phyloP scores from a whole-genome alignment of 2,888 invertebrate genomes.

The Sabellastarte sp. region DNA sequence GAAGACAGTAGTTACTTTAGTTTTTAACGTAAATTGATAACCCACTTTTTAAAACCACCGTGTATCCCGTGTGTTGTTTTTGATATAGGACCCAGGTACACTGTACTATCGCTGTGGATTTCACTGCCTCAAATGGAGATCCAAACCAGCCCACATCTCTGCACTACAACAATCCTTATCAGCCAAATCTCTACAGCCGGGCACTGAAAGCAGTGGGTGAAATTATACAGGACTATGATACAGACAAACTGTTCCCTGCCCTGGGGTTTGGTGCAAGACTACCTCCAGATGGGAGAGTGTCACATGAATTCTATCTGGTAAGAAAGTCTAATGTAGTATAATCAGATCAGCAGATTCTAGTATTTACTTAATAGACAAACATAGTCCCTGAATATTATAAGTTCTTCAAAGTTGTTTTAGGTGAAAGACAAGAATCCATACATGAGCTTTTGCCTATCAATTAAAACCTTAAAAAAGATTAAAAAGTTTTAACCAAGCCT shows the following conservation, averaged over 20 bases:
- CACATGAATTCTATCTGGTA: constrained; percentile 63
- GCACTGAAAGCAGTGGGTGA: constrained; percentile 61
- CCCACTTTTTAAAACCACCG: too few relatives aligned
- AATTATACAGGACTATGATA: constrained; percentile 61
- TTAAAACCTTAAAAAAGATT: too few relatives aligned
- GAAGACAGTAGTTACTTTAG: too few relatives aligned
- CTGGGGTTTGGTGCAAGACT: constrained; percentile 64
- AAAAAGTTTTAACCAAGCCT: too few relatives aligned
- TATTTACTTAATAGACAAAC: too few relatives aligned
- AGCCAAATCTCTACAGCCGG: constrained; percentile 62
- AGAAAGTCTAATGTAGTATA: too few relatives aligned
- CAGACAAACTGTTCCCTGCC: constrained; percentile 64
- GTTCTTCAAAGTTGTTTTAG: too few relatives aligned
- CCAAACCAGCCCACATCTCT: constrained; percentile 54
- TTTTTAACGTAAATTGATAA: too few relatives aligned
- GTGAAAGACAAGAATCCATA: too few relatives aligned
- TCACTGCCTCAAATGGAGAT: constrained; percentile 62
- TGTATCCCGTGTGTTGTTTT: not conserved
- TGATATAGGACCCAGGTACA: constrained; percentile 57
- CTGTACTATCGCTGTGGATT: constrained; percentile 62
- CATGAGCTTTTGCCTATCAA: too few relatives aligned
- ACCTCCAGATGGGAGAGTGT: constrained; percentile 61
- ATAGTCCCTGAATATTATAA: too few relatives aligned
- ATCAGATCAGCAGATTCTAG: too few relatives aligned
- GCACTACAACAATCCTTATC: constrained; percentile 58